Conservation (phyloP, 2,888 invertebrate species). For the Cosmorhoe ocellata region DNA sequence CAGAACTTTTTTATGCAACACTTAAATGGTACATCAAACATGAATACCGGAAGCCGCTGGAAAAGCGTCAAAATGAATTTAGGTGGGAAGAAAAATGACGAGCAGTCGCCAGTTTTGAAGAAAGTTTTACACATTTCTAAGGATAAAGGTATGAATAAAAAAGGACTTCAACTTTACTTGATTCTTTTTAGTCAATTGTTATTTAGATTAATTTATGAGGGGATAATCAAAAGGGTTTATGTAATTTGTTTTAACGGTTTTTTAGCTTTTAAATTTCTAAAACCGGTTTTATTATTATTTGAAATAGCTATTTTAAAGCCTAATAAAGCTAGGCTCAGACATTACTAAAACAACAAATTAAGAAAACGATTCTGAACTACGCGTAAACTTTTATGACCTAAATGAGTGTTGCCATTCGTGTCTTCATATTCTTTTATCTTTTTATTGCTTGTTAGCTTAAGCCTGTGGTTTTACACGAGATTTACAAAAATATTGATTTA, state of each 20-base stretch:
- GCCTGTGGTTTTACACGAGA: conserved; percentile 3
- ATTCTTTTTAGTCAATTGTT: too few relatives aligned
- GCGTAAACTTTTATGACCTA: conserved; percentile 18
- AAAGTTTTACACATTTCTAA: conserved; percentile 55
- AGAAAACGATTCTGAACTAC: conserved; percentile 14
- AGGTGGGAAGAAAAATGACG: conserved; percentile 42
- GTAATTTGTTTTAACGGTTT: too few relatives aligned
- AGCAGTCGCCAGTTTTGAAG: conserved; percentile 42
- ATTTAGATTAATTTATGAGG: too few relatives aligned
- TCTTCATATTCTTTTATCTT: conserved; percentile 14
- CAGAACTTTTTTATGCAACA: conserved; percentile 31
- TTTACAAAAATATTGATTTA: too few relatives aligned
- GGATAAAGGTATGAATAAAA: conserved; percentile 65
- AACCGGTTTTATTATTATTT: too few relatives aligned
- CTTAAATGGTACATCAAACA: conserved; percentile 38
- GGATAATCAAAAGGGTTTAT: too few relatives aligned
- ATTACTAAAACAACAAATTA: conserved; percentile 16
- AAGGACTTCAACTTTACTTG: too few relatives aligned
- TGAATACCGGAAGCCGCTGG: conserved; percentile 65
- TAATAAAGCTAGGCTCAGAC: conserved; percentile 1
- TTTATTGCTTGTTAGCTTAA: conserved; percentile 9
- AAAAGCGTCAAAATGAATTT: conserved; percentile 63
- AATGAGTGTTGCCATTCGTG: conserved; percentile 24
- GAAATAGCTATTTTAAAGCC: not conserved
- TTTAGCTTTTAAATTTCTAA: too few relatives aligned